phyloP scores from a whole-genome alignment of 2,888 invertebrate species.

The Pristionchus fissidentatus region DNA sequence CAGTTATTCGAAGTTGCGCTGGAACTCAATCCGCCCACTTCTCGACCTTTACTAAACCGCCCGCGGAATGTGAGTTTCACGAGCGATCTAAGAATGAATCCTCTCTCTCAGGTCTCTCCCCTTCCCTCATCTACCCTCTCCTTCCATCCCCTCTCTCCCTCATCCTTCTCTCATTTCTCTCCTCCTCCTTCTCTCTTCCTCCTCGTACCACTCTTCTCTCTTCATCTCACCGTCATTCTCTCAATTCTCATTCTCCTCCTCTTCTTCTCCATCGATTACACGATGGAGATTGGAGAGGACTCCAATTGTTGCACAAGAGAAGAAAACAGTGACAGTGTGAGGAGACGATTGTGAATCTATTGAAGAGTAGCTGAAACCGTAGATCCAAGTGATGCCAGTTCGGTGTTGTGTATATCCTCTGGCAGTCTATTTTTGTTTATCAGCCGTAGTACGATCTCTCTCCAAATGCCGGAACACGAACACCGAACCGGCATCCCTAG shows the following conservation, averaged over 20 bases:
- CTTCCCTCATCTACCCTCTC: neutral
- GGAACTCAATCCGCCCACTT: neutral
- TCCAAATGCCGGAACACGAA: too few species aligned
- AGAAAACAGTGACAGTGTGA: neutral
- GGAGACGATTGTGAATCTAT: too few species aligned
- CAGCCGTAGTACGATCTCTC: too few species aligned
- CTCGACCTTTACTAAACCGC: neutral
- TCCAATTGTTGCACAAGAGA: neutral
- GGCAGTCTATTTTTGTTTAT: too few species aligned
- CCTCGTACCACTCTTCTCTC: slow-evolving; percentile 19
- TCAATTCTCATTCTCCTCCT: slow-evolving; percentile 5
- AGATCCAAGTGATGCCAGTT: too few species aligned
- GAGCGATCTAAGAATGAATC: neutral
- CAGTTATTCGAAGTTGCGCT: slow-evolving; percentile 1
- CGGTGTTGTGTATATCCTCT: too few species aligned
- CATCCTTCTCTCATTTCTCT: neutral
- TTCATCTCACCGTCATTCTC: slow-evolving; percentile 5
- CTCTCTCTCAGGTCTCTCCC: neutral
- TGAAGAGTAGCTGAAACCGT: neutral
- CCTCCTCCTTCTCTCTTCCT: slow-evolving; percentile 8
- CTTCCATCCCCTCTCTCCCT: neutral
- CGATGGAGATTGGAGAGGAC: slow-evolving; percentile 14
- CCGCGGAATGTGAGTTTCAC: neutral
- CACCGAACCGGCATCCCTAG: too few species aligned
- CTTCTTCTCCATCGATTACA: slow-evolving; percentile 2